Base-by-base conservation (phyloP, 2,113 vertebrate genomes). In the Micronycteris hirsuta region DNA sequence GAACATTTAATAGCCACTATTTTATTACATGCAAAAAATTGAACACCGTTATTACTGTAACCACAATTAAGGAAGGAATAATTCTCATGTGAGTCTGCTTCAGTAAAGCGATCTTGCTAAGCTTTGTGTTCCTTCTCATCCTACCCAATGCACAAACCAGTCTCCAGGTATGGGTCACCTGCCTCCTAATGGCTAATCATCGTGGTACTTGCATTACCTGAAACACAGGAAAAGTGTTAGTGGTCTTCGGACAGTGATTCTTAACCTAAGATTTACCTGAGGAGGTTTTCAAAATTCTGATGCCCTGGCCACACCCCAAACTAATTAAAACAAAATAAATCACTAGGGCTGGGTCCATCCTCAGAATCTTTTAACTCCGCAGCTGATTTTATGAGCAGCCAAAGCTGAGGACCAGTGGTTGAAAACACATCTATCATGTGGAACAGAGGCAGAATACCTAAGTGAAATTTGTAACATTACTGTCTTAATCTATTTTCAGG, bases 401-500 rank as follows among this genome's bases (percentile, higher is more conserved):
- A 80, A 28, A 26, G 49, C 7, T 76, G 56, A 82, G 14, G 87
- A 65, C 14, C 38, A 71, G 63, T 41, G n/a, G 33, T 83, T 76
- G 95, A 33, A 70, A 70, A 70, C 9, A 8, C n/a, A 36, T 84
- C 67, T 65, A 13, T 81, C 38, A 83, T 20, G 24, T 70, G 17
- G 49, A 82, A 26, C 19, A 87, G 85, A 92, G 67, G n/a, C 91
- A 88, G 94, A 94, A 31, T 1, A 58, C 28, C 20, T 70, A 89
- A 73, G 15, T 85, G 22, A 47, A 41, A 80, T 67, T 77, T 84
- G 41, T 58, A 43, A 84, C 26, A 31, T 76, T 68, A 11, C 7
- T 31, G 73, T 91, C 73, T 68, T 38, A 20, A 68, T 49, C 61
- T 0, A 91, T 97, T 97, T 96, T 47, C 96, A 99, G 99, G 97